Evolutionary conservation across 2,113 vertebrate genomes (phyloP), one percentile per base, ranked within the genome.

Genomic region (Polypterus senegalus): DNA sequence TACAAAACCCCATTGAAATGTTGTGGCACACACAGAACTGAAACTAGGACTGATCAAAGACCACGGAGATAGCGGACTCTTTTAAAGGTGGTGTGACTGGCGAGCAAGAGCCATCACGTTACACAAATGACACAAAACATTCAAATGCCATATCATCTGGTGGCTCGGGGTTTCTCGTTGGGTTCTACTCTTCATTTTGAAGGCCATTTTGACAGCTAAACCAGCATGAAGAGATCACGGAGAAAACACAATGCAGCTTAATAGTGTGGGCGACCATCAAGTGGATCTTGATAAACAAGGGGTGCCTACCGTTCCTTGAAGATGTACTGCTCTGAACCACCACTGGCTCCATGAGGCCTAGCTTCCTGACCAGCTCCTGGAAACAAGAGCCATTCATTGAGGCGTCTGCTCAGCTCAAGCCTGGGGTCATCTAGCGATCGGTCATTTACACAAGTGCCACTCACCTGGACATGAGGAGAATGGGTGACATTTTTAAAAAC

Each of bases 261-360:
- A 7, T 51, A 51, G 49, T 51, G 49, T 6, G 49, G 5, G 46
- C 3, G 3, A 59, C 8, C 10, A 11, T 49, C 5, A n/a, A n/a
- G 51, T 10, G 46, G 84, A 97, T 95, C 93, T 99, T 99, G 71
- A 98, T n/a, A n/a, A n/a, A n/a, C n/a, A n/a, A n/a, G n/a, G n/a
- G n/a, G n/a, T 61, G 9, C 10, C 10, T 49, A 5, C 51, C 10
- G 46, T 85, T 97, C 96, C 93, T 99, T 99, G 71, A 98, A 99
- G 67, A 99, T 98, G 67, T 92, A 99, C 95, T 98, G 80, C 95
- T 98, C 67, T 99, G 95, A 54, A 99, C 81, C 65, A 98, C 76
- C 57, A 97, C 90, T 0, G 96, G 96, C 63, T 60, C 78, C 58
- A 74, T 71, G 7, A 95, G 74, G 3, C 86, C 88, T 57, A 98